Evolutionary conservation across 2,888 invertebrate genomes (phyloP).

Genomic region (Ferdinandea cuprea): DNA sequence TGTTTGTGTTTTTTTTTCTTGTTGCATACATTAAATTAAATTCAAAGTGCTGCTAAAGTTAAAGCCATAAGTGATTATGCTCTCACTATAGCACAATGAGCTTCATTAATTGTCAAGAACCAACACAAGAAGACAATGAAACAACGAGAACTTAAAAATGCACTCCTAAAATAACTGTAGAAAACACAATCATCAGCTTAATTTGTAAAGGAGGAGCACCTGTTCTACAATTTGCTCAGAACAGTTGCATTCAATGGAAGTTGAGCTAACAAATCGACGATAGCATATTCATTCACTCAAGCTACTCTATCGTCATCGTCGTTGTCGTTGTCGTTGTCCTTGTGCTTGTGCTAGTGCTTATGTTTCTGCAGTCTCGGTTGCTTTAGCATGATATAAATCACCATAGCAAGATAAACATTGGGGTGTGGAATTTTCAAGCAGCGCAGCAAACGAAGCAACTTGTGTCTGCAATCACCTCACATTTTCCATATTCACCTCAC

Average conservation of each 20-base stretch:
- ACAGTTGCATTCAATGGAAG: conserved; percentile 50
- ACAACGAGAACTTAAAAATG: not conserved
- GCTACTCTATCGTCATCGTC: not conserved
- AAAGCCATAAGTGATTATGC: conserved; percentile 1
- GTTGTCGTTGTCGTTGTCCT: not conserved
- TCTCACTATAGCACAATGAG: conserved; percentile 21
- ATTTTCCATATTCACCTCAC: not conserved
- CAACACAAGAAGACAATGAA: conserved; percentile 1
- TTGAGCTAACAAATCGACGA: conserved; percentile 50
- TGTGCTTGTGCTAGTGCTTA: too few species aligned
- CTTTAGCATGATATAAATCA: conserved; percentile 51
- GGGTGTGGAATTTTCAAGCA: conserved; percentile 26
- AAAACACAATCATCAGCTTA: conserved; percentile 60
- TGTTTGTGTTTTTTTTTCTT: not conserved
- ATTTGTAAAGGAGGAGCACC: conserved; percentile 53
- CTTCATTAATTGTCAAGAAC: conserved; percentile 48
- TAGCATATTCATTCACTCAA: conserved; percentile 55
- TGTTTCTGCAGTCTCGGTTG: conserved; percentile 22
- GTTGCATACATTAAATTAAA: too few species aligned
- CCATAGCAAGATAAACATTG: conserved; percentile 39
- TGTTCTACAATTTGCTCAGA: conserved; percentile 56
- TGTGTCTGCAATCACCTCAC: conserved; percentile 31
- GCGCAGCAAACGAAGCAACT: conserved; percentile 43
- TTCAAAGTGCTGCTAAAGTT: conserved; percentile 8
- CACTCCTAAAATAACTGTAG: conserved; percentile 33